Conservation (phyloP, 1,140 invertebrate species). For the Bombus affinis region DNA sequence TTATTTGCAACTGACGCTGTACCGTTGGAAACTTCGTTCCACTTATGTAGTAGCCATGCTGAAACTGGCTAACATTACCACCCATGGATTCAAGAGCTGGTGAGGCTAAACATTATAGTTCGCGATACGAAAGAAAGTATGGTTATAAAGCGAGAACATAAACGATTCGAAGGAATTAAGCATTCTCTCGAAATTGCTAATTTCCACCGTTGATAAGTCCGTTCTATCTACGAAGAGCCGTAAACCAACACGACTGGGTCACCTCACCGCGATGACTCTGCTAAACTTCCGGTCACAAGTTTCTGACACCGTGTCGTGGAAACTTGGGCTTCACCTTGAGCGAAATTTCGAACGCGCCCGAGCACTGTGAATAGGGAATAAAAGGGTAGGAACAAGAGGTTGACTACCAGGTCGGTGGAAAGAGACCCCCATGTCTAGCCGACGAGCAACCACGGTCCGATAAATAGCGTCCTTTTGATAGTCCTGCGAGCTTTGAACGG, state of each 20-base stretch:
- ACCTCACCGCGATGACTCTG: conserved; percentile 1
- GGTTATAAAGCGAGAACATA: neutral
- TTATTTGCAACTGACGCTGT: conserved; percentile 24
- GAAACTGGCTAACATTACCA: neutral
- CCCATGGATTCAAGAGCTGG: neutral
- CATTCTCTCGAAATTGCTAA: neutral
- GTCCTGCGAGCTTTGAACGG: conserved; percentile 38
- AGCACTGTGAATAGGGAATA: neutral
- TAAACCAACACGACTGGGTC: neutral
- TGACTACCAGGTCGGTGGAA: conserved; percentile 10
- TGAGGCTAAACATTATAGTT: neutral
- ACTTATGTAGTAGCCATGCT: neutral
- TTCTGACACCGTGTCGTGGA: conserved; percentile 35
- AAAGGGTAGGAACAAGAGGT: neutral
- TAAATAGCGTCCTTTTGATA: conserved; percentile 57
- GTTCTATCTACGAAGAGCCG: neutral
- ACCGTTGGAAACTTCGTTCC: neutral
- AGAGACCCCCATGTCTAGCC: conserved; percentile 35
- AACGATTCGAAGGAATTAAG: neutral
- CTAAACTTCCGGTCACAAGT: conserved; percentile 59
- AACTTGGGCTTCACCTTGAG: conserved; percentile 52
- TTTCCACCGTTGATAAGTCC: neutral
- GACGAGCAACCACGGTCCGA: conserved; percentile 39
- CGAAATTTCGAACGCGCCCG: conserved; percentile 16
- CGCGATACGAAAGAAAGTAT: neutral